Base-by-base conservation (phyloP, 2,797 vertebrate genomes). In the Scyliorhinus canicula region DNA sequence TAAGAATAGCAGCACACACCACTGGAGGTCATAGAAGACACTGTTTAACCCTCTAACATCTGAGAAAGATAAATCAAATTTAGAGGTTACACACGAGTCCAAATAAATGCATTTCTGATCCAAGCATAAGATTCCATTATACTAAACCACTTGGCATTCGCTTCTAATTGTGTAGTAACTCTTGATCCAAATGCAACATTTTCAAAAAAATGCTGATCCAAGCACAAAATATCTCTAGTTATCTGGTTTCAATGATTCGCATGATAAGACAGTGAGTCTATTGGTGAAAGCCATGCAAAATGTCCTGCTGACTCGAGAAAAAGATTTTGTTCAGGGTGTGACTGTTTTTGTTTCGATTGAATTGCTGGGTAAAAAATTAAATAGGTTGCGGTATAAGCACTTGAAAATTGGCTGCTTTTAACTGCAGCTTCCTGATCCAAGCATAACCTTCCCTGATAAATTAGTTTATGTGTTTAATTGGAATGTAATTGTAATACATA, bases 11-110 rank as follows among this genome's bases (percentile, higher is more conserved):
- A 69, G 63, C 91, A 50, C 91, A 93, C 69, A 50, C 91, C 44
- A 67, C 44, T 67, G 93, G 26, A 94, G 93, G 93, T 94, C 93
- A 94, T 8, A 50, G 50, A 94, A 14, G 28, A 94, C 19, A n/a
- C 93, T 94, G 93, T 52, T 94, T 94, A 71, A 94, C 93, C 88
- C 67, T 94, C 93, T 71, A 71, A 94, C 50, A 94, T 71, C 44
- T 94, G 93, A 94, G 31, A 71, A 74, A 12, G 47, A 94, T 94
- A 94, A 94, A 94, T 94, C 93, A 94, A 94, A 71, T 94, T 50
- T 71, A 94, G 28, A 52, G 67, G 44, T 94, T 52, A 28, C 26
- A 52, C 28, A 35, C 55, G 65, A 24, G 65, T 94, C 93, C 67
- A 94, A 52, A 50, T 94, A 74, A 94, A 74, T 94, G 93, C 50